These are phyloP conservation scores for Psittacula echo DNA, from an alignment of 2,797 vertebrate genomes.

Conservation along the genomic window DNA sequence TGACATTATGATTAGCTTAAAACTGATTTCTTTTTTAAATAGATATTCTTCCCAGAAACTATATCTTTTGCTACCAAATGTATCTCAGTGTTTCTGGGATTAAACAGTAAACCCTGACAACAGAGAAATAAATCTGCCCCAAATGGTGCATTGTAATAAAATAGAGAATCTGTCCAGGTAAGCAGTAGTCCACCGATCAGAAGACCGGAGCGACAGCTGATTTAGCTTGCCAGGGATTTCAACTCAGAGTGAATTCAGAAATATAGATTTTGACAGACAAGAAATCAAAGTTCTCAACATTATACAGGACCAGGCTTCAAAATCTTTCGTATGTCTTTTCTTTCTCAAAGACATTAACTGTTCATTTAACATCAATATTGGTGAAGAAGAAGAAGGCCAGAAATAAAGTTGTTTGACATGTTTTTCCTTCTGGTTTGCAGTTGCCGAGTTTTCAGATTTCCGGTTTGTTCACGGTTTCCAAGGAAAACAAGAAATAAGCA, in stretches of 20 bases:
- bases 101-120: background rate
- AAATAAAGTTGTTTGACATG: background rate
- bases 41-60: background rate
- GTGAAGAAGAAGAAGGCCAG: background rate
- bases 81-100: constrained; percentile 10
- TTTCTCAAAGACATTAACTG: background rate
- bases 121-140: background rate
- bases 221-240: background rate
- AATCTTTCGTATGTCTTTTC: background rate
- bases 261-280: background rate
- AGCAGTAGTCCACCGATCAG: background rate
- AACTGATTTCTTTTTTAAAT: constrained; percentile 8
- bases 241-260: background rate
- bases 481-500: background rate
- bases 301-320: background rate
- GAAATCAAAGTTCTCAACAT: background rate
- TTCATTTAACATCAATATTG: background rate
- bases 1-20: constrained; percentile 2
- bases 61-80: background rate
- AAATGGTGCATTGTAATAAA: background rate
- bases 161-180: background rate
- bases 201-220: background rate
- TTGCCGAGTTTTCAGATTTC: background rate
- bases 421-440: background rate
- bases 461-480: background rate